Conservation (phyloP, 2,888 invertebrate genomes). For the Clivina fossor region DNA sequence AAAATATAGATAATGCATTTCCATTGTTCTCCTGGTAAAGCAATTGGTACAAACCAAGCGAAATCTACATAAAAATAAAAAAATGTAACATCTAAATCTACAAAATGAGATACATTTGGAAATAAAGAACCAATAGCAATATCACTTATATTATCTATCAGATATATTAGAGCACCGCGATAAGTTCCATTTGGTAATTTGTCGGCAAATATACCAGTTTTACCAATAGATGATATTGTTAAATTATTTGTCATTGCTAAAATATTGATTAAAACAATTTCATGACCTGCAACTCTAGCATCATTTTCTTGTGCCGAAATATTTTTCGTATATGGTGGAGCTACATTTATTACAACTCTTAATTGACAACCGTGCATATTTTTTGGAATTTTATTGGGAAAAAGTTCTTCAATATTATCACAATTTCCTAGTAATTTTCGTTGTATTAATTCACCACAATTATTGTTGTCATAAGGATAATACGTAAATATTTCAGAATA, state of each 20-base stretch:
- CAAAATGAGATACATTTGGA: slow-evolving; percentile 16
- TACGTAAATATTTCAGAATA: background rate
- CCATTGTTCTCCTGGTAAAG: slow-evolving; percentile 17
- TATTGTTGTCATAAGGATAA: background rate
- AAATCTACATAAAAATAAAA: slow-evolving; percentile 20
- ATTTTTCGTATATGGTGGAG: slow-evolving; percentile 2
- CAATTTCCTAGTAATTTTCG: background rate
- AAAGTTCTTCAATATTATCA: background rate
- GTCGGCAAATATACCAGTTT: no score
- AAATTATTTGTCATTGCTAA: no score
- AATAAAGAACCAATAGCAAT: slow-evolving; percentile 17
- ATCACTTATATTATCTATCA: slow-evolving; percentile 13
- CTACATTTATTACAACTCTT: no score
- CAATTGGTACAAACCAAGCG: slow-evolving; percentile 26
- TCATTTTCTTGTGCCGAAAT: background rate
- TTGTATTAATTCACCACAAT: background rate
- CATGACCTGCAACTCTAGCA: no score
- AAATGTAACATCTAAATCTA: slow-evolving; percentile 16
- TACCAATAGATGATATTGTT: no score
- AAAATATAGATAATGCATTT: slow-evolving; percentile 13
- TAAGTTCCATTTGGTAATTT: slow-evolving; percentile 15
- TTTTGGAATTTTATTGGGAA: slow-evolving; percentile 1
- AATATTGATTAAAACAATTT: no score
- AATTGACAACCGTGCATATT: no score
- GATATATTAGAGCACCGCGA: slow-evolving; percentile 20